These are phyloP conservation scores for Cerceris rybyensis DNA, from an alignment of 2,888 invertebrate genomes.

Conservation along the genomic window DNA sequence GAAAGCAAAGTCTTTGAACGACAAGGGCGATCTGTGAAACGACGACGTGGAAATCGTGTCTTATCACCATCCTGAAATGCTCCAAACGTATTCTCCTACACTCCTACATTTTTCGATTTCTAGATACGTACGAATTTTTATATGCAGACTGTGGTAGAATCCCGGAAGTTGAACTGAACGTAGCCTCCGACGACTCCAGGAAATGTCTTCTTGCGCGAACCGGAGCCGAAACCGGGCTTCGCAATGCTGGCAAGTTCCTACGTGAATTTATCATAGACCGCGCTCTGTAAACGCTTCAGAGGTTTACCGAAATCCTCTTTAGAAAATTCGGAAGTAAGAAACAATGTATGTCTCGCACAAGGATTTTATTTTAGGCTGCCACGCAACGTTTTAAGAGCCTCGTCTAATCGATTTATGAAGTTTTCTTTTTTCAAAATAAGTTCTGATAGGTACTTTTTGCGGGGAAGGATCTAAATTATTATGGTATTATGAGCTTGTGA, in stretches of 20 bases:
- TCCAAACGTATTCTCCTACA: neutral
- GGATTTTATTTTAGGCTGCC: neutral
- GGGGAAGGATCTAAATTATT: too few species aligned
- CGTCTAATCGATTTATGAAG: too few species aligned
- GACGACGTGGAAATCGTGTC: neutral
- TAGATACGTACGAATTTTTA: neutral
- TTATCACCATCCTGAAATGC: neutral
- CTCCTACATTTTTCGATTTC: neutral
- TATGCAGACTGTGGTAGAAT: constrained; percentile 19
- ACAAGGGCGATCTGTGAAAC: too few species aligned
- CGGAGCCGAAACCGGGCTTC: constrained; percentile 35
- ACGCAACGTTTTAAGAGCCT: too few species aligned
- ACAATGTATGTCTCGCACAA: neutral
- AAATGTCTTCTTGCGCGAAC: constrained; percentile 45
- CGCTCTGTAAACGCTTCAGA: constrained; percentile 5
- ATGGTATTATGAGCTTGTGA: too few species aligned
- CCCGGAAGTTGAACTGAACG: constrained; percentile 52
- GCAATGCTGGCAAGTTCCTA: constrained; percentile 50
- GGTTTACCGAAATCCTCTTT: constrained; percentile 7
- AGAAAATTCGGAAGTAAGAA: neutral
- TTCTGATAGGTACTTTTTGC: too few species aligned
- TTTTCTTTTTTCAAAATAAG: too few species aligned
- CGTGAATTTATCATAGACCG: constrained; percentile 55
- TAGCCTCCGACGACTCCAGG: constrained; percentile 27
- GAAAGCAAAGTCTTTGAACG: too few species aligned